Percentiles rank a stretch among this genome's conserved stretches.
Evolutionary conservation across 1,140 invertebrate genomes (phyloP).

Genomic region (Centruroides vittatus): DNA sequence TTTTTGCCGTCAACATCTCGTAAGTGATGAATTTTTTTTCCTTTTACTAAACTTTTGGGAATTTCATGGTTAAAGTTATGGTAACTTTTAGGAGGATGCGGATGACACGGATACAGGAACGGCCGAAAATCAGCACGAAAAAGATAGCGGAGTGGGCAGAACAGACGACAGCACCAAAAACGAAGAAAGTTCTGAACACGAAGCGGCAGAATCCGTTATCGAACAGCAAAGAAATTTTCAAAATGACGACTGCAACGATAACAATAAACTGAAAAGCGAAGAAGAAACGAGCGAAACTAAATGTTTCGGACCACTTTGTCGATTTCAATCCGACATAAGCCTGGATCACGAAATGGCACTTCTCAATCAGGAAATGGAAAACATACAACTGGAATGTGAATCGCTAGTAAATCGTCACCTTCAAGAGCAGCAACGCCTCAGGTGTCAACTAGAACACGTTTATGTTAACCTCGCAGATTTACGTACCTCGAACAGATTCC

Average conservation of each 20-base stretch:
- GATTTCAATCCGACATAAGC: conserved; percentile 26
- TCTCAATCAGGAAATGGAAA: conserved; percentile 40
- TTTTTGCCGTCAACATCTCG: neutral
- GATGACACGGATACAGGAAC: neutral
- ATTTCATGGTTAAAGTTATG: neutral
- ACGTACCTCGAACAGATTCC: conserved; percentile 47
- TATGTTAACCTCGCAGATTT: conserved; percentile 44
- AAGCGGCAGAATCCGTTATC: neutral
- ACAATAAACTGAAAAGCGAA: no score
- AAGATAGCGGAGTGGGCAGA: conserved; percentile 31
- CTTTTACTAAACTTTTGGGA: no score
- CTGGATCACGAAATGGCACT: conserved; percentile 37
- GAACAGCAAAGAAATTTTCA: no score
- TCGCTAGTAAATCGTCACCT: conserved; percentile 22
- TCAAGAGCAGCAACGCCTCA: conserved; percentile 21
- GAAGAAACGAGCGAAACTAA: no score
- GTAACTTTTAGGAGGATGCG: neutral
- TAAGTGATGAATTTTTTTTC: no score
- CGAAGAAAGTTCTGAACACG: conserved; percentile 32
- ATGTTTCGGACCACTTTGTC: neutral
- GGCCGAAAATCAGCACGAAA: conserved; percentile 23
- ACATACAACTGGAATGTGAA: conserved; percentile 38
- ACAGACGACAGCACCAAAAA: conserved; percentile 31
- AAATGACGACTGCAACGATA: no score
- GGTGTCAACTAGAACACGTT: conserved; percentile 39